Conservation (phyloP, 2,888 invertebrate genomes). For the Philopedon plagiatum region DNA sequence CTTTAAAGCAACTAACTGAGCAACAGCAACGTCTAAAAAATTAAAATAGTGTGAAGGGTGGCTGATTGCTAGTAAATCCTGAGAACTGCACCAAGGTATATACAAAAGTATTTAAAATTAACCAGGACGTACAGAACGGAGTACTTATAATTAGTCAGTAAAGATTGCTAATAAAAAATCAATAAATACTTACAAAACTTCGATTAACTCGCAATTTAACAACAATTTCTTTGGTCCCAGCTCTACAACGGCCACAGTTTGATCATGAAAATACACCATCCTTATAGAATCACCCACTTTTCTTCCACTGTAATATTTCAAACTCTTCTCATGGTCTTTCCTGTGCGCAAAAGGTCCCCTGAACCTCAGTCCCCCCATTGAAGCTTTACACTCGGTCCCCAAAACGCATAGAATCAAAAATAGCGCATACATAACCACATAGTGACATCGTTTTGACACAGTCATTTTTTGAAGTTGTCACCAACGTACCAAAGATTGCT, state of each 20-base stretch:
- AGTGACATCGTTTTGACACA: constrained; percentile 47
- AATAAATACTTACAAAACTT: constrained; percentile 91
- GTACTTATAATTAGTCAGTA: too few species aligned
- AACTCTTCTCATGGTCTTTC: constrained; percentile 37
- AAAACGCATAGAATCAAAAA: constrained; percentile 58
- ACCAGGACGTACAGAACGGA: too few species aligned
- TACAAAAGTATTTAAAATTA: too few species aligned
- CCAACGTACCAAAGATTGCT: too few species aligned
- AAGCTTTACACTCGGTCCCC: constrained; percentile 62
- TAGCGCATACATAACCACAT: constrained; percentile 57
- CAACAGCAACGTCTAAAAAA: too few species aligned
- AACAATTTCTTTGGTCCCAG: constrained; percentile 80
- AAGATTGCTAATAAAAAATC: too few species aligned
- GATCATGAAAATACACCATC: constrained; percentile 86
- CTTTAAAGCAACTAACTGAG: too few species aligned
- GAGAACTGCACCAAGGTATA: too few species aligned
- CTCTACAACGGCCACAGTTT: constrained; percentile 87
- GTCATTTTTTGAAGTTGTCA: constrained; percentile 19
- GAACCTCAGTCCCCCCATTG: constrained; percentile 54
- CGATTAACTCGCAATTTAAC: constrained; percentile 85
- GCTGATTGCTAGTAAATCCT: too few species aligned
- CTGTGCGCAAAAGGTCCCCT: constrained; percentile 58
- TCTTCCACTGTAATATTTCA: constrained; percentile 73
- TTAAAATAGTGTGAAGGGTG: too few species aligned
- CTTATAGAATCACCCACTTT: constrained; percentile 77